Conservation (phyloP, 2,888 invertebrate genomes). For the Leptinotarsa peninsularis region DNA sequence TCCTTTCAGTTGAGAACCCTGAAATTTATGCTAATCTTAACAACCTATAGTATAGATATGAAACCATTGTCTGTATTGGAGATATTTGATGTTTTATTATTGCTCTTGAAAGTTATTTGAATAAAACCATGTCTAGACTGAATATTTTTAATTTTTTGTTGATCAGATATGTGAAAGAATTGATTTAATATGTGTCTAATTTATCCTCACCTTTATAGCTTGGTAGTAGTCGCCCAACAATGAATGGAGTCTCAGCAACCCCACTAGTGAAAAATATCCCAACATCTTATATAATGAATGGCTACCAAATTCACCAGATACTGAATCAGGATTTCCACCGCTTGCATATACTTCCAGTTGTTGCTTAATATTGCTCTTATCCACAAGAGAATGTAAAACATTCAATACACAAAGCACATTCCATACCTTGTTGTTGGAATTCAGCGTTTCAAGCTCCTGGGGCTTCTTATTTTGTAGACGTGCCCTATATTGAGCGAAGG, state of each 20-base stretch:
- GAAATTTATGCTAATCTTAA: no score
- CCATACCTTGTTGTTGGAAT: conserved; percentile 92
- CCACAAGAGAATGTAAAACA: conserved; percentile 96
- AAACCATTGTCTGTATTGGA: no score
- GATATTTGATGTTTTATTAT: no score
- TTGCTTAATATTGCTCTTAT: conserved; percentile 97
- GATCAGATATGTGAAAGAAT: no score
- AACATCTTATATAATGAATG: conserved; percentile 98
- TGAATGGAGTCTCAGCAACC: conserved; percentile 93
- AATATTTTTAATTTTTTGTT: no score
- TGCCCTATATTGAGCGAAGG: conserved; percentile 85
- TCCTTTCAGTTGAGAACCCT: no score
- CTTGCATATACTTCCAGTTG: conserved; percentile 94
- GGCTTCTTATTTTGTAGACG: conserved; percentile 80
- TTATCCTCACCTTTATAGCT: conserved; percentile 79
- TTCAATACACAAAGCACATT: conserved; percentile 98
- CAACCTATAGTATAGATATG: no score
- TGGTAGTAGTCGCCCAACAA: conserved; percentile 98
- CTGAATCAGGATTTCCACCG: conserved; percentile 90
- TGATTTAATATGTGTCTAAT: neutral
- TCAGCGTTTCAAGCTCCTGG: conserved; percentile 83
- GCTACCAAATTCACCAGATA: conserved; percentile 96
- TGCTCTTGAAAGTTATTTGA: no score
- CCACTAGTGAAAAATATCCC: conserved; percentile 98
- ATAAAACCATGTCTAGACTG: no score